Evolutionary conservation across 2,888 invertebrate genomes (phyloP), one percentile per base, ranked within the genome.

Genomic region (Stenodera caucasica): DNA sequence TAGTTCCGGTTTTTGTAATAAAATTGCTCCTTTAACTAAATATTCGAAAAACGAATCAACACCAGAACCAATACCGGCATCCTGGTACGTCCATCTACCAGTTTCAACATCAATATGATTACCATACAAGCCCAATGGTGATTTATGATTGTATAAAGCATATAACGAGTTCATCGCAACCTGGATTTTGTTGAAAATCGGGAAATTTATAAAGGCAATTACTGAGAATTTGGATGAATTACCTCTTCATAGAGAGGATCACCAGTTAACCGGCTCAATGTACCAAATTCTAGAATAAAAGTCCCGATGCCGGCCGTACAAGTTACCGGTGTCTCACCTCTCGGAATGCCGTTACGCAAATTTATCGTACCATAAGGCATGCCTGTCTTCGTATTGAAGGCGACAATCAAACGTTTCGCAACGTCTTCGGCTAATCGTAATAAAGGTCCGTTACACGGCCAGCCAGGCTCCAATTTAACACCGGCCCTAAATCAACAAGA

Each of bases 311-410:
- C 97, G 12, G 99, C 99, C 0, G 98, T 98, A 77, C 98, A 98
- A 0, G 98, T 99, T 0, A 99, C 88, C 35, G 95, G 90, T 0
- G 99, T 99, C 82, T 99, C 99, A 8, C 93, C 94, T 32, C 86
- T 85, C 0, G 98, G 98, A 0, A 99, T 94, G 1, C 98, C 98
- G 75, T 92, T 85, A 55, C 89, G 85, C 33, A 99, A 82, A 79
- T 96, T 96, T 0, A 96, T 96, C 0, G 99, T 99, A 7, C 99
- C 99, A 81, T 96, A 98, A 0, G 98, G 98, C 97, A 98, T 98
- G 1, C 97, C 96, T 9, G 94, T 92, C 30, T 88, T 88, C 0
- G 93, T 94, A 73, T 94, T 91, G 79, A 95, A 95, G 0, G 94
- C 94, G 29, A 94, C 92, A 53, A 99, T 84, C 12, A 99, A 81